Percentiles rank a stretch among this genome's conserved stretches.
phyloP scores from a whole-genome alignment of 2,888 invertebrate species.

The Himalopsyche tibetana region DNA sequence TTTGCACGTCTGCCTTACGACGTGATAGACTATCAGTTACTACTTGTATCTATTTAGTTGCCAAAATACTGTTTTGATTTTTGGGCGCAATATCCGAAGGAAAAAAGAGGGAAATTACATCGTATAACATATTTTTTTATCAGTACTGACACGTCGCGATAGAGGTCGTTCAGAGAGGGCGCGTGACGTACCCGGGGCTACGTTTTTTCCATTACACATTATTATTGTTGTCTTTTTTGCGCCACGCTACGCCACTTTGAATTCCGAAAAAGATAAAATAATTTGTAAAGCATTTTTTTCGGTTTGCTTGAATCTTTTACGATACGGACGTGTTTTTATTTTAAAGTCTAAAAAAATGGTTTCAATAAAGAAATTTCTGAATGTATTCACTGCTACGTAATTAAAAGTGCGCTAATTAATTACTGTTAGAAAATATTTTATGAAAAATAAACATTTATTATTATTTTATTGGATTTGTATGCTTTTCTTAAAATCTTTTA shows the following conservation, averaged over 20 bases:
- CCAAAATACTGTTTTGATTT: constrained; percentile 4
- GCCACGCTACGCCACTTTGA: constrained; percentile 22
- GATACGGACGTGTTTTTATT: constrained; percentile 23
- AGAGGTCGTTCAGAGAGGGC: constrained; percentile 23
- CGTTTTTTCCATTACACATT: constrained; percentile 37
- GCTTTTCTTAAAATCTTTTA: no score
- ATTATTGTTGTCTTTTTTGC: constrained; percentile 40
- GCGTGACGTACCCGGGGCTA: constrained; percentile 24
- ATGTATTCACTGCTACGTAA: no score
- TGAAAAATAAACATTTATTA: no score
- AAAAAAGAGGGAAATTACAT: constrained; percentile 31
- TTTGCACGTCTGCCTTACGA: neutral
- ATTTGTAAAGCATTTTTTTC: constrained; percentile 38
- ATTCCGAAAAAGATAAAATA: constrained; percentile 41
- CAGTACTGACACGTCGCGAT: neutral
- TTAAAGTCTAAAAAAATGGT: constrained; percentile 14
- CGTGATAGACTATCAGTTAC: neutral
- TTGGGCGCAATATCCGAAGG: constrained; percentile 39
- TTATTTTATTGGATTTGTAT: no score
- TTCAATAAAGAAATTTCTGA: neutral
- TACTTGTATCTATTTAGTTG: constrained; percentile 14
- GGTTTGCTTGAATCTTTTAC: constrained; percentile 41
- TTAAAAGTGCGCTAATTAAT: no score
- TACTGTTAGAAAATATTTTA: no score
- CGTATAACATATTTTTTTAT: constrained; percentile 40